Base-by-base conservation (phyloP, 2,888 invertebrate genomes). In the Hyposoter dolosus region DNA sequence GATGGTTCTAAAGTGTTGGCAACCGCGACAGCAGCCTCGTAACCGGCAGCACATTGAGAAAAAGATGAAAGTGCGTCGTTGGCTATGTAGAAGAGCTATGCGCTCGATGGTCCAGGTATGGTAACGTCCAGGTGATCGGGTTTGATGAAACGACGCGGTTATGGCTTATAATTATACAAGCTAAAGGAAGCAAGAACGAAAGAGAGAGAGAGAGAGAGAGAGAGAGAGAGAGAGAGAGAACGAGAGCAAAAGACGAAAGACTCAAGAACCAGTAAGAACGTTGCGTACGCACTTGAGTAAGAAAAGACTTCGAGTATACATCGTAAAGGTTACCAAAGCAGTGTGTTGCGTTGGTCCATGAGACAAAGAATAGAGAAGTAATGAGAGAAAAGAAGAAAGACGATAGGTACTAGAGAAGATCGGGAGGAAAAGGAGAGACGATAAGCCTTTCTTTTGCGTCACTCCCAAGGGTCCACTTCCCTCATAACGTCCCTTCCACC, bases 101-200 rank as follows among this genome's bases (percentile, higher is more conserved):
- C 1, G 80, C 23, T 50, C 56, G 45, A 66, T 76, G 83, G 45
- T 81, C 60, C 77, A 83, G 78, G 79, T 82, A 82, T 66, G 83
- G 76, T 50, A 71, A 78, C 74, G 85, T 88, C 87, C 89, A 84
- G 88, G 86, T 90, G 91, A 92, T 92, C 90, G 90, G 89, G 90
- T 92, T 91, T 92, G 92, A 93, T 92, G 92, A 92, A 92, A 91
- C 90, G 93, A 92, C 92, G 80, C 75, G 92, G 92, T 91, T 92
- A 90, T 89, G 89, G 91, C 89, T 92, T 92, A 92, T 93, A 93
- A 93, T 93, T 93, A 93, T 90, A 81, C 69, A 83, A 86, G 50
- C 53, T 80, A 56, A 66, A 23, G 56, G 32, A 56, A 75, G 47
- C 43, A 15, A 65, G 35, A n/a, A 12, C 43, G 65, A 69, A 5